A percentile compares a stretch with the other conserved stretches of the same genome.
phyloP scores from a whole-genome alignment of 2,888 invertebrate genomes.

The Axea sp. region DNA sequence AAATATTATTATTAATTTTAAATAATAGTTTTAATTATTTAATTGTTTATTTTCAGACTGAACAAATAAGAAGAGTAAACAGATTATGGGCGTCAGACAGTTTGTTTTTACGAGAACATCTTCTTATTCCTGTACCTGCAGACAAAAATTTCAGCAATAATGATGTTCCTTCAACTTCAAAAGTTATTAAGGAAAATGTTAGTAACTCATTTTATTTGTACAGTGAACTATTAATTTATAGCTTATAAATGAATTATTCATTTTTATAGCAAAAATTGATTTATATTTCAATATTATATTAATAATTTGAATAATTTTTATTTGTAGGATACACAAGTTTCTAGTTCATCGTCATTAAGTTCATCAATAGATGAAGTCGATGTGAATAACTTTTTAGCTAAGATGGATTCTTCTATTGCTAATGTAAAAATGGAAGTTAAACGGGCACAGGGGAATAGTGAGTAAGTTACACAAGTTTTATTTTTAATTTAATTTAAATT shows the following conservation, averaged over 20 bases:
- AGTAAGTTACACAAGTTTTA: slow-evolving; percentile 83
- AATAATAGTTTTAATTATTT: too few species aligned
- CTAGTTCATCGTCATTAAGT: slow-evolving; percentile 73
- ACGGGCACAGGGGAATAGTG: slow-evolving; percentile 88
- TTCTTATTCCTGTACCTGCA: slow-evolving; percentile 90
- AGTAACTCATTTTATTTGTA: too few species aligned
- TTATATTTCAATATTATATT: too few species aligned
- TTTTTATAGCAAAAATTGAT: too few species aligned
- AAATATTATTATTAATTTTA: too few species aligned
- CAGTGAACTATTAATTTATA: too few species aligned
- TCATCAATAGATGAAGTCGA: slow-evolving; percentile 84
- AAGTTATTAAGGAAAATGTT: slow-evolving; percentile 54
- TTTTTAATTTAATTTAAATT: too few species aligned
- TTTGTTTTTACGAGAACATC: slow-evolving; percentile 92
- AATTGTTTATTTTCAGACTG: slow-evolving; percentile 85
- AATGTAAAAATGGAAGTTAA: slow-evolving; percentile 91
- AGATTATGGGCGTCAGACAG: slow-evolving; percentile 95
- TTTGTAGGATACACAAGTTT: slow-evolving; percentile 62
- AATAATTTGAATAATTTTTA: slow-evolving; percentile 5
- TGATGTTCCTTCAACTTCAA: slow-evolving; percentile 62
- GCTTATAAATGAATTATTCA: neutral
- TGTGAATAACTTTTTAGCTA: slow-evolving; percentile 89
- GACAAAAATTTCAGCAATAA: slow-evolving; percentile 80
- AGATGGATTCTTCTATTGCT: slow-evolving; percentile 91
- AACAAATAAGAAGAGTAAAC: slow-evolving; percentile 94